Conservation (phyloP, 2,888 invertebrate species). For the Apodemia zela region DNA sequence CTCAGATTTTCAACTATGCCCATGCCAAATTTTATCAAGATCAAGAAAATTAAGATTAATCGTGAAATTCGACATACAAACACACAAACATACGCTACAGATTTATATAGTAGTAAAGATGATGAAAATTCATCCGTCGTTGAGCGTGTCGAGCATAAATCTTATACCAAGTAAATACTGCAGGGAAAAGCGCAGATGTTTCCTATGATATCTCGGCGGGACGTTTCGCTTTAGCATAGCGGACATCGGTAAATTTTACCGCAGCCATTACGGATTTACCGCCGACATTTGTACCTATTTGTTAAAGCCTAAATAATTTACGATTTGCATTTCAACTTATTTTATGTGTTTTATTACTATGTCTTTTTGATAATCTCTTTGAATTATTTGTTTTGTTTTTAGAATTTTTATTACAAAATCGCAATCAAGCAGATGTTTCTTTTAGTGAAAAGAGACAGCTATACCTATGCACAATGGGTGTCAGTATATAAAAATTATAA, state of each 20-base stretch:
- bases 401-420: too few relatives aligned
- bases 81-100: too few relatives aligned
- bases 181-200: slow-evolving; percentile 9
- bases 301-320: slow-evolving; percentile 4
- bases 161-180: background rate
- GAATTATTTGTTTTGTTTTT: background rate
- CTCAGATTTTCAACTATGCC: too few relatives aligned
- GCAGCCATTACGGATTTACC: slow-evolving; percentile 5
- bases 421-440: too few relatives aligned
- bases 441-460: too few relatives aligned
- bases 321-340: background rate
- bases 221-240: background rate
- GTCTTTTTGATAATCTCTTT: background rate
- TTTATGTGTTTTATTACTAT: background rate
- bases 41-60: too few relatives aligned
- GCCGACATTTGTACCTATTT: slow-evolving; percentile 6
- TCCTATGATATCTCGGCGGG: slow-evolving; percentile 2
- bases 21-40: too few relatives aligned
- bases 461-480: too few relatives aligned
- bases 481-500: too few relatives aligned
- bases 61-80: too few relatives aligned
- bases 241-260: background rate
- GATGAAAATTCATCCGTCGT: background rate
- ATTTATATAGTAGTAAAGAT: too few relatives aligned
- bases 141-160: background rate